Evolutionary conservation across 2,888 invertebrate species (phyloP).

Genomic region (Cenopis cana): DNA sequence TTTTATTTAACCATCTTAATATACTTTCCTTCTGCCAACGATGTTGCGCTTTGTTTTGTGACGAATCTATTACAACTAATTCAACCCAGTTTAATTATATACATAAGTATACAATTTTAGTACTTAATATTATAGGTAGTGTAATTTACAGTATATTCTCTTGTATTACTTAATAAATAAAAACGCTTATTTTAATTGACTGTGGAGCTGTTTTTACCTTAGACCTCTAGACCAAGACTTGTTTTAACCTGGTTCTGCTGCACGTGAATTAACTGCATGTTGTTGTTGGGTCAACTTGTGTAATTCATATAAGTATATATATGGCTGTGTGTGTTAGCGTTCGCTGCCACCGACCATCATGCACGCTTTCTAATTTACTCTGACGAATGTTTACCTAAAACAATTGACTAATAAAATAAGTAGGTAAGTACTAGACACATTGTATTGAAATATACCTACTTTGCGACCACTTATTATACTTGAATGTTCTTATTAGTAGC

Average conservation of each 20-base stretch:
- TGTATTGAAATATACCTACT: neutral
- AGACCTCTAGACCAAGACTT: neutral
- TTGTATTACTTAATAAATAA: too few relatives aligned
- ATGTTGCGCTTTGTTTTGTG: neutral
- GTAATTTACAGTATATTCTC: neutral
- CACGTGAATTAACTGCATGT: conserved; percentile 27
- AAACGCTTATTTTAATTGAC: too few relatives aligned
- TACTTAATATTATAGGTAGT: neutral
- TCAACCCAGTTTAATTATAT: neutral
- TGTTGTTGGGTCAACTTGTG: conserved; percentile 26
- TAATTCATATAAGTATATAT: conserved; percentile 26
- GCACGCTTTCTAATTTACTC: conserved; percentile 80
- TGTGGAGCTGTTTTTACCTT: too few relatives aligned
- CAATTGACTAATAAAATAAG: neutral
- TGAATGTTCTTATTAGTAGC: neutral
- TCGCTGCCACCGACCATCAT: conserved; percentile 54
- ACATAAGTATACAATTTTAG: neutral
- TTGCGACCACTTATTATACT: neutral
- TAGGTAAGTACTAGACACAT: too few relatives aligned
- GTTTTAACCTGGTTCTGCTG: conserved; percentile 17
- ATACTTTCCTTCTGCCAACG: neutral
- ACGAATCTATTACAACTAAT: neutral
- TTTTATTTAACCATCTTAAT: conserved; percentile 27
- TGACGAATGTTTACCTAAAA: conserved; percentile 68
- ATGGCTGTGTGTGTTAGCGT: conserved; percentile 53